These are phyloP conservation scores for Xylocampa areola DNA, from an alignment of 2,888 invertebrate genomes.

Conservation along the genomic window DNA sequence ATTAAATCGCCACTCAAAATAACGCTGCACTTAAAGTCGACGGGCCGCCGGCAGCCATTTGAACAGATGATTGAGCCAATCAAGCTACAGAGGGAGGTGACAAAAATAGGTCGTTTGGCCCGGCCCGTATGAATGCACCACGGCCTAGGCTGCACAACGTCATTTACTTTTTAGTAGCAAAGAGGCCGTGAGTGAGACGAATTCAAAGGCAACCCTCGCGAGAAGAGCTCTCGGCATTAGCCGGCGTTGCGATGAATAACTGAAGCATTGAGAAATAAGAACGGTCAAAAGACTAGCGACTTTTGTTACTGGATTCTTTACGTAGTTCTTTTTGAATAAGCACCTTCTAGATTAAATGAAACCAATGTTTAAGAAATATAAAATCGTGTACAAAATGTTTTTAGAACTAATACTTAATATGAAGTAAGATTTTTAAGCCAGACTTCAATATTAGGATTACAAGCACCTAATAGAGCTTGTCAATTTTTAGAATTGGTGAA, in stretches of 20 bases:
- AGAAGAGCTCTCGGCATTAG: slow-evolving; percentile 68
- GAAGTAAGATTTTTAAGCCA: neutral
- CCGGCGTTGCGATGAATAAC: slow-evolving; percentile 65
- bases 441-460: no score
- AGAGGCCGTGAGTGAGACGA: slow-evolving; percentile 62
- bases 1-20: slow-evolving; percentile 48
- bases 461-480: no score
- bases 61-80: slow-evolving; percentile 67
- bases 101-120: slow-evolving; percentile 67
- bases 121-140: slow-evolving; percentile 60
- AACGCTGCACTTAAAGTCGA: slow-evolving; percentile 53
- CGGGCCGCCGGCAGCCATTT: slow-evolving; percentile 55
- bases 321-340: slow-evolving; percentile 36
- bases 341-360: slow-evolving; percentile 27
- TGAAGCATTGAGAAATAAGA: slow-evolving; percentile 54
- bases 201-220: slow-evolving; percentile 63
- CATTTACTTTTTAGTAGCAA: slow-evolving; percentile 68
- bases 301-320: slow-evolving; percentile 44
- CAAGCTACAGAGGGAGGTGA: slow-evolving; percentile 56
- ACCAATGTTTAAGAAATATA: slow-evolving; percentile 8
- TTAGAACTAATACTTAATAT: slow-evolving; percentile 10
- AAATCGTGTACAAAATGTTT: slow-evolving; percentile 5
- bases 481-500: slow-evolving; percentile 1
- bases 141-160: slow-evolving; percentile 62
- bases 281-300: slow-evolving; percentile 55